Percentiles rank a stretch among this genome's conserved stretches.
These are phyloP conservation scores for Camelus bactrianus DNA, from an alignment of 2,113 vertebrate genomes.

Conservation along the genomic window DNA sequence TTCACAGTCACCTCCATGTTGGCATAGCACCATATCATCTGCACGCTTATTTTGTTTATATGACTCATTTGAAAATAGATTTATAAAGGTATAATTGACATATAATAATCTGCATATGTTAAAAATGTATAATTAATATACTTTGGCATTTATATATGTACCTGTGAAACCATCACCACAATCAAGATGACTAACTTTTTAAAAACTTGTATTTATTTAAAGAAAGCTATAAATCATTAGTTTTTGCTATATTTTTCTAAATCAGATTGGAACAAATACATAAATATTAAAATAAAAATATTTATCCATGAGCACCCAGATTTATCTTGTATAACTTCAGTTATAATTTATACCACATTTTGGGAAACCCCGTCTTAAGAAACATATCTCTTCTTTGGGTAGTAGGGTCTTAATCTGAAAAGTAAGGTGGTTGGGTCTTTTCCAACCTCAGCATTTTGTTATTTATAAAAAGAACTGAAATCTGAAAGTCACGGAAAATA, in stretches of 20 bases:
- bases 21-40: neutral
- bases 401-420: constrained; percentile 23
- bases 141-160: neutral
- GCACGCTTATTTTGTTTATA: constrained; percentile 19
- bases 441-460: neutral
- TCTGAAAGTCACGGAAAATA: neutral
- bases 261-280: neutral
- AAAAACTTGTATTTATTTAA: constrained; percentile 19
- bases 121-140: neutral
- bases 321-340: neutral
- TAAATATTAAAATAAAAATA: constrained; percentile 18
- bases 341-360: neutral
- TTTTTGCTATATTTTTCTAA: constrained; percentile 5
- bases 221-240: neutral
- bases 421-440: neutral
- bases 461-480: constrained; percentile 4
- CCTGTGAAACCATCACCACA: neutral
- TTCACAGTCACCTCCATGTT: neutral
- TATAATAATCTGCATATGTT: neutral
- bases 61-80: neutral
- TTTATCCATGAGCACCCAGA: neutral
- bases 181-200: neutral
- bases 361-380: neutral
- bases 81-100: neutral
- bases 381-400: neutral